Evolutionary conservation across 2,113 vertebrate species (phyloP).

Genomic region (Oophaga pumilio): DNA sequence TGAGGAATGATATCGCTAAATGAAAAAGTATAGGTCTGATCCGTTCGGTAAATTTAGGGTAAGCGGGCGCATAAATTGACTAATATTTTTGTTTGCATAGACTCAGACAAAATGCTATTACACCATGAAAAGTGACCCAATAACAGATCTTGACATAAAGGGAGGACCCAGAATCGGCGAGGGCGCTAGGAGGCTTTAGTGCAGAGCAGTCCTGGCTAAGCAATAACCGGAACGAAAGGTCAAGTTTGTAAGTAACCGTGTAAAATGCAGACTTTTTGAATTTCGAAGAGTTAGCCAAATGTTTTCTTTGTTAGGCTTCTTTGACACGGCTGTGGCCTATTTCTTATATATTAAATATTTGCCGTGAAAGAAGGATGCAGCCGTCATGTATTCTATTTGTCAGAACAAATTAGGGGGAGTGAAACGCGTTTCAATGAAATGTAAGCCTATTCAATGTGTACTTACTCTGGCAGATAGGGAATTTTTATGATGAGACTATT

Average conservation of each 20-base stretch:
- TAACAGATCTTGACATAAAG: slow-evolving; percentile 65
- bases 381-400: slow-evolving; percentile 46
- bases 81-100: slow-evolving; percentile 71
- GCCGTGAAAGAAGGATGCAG: slow-evolving; percentile 35
- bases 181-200: slow-evolving; percentile 57
- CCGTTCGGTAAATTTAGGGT: slow-evolving; percentile 75
- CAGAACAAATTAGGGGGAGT: slow-evolving; percentile 36
- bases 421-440: not conserved
- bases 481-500: not conserved
- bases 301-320: slow-evolving; percentile 42
- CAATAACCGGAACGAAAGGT: slow-evolving; percentile 29
- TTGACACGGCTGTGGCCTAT: slow-evolving; percentile 45
- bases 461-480: not conserved
- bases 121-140: slow-evolving; percentile 69
- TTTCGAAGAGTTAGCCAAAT: slow-evolving; percentile 47
- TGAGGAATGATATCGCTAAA: slow-evolving; percentile 88
- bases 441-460: not conserved
- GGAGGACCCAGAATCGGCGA: slow-evolving; percentile 36
- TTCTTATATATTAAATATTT: slow-evolving; percentile 48
- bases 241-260: slow-evolving; percentile 55
- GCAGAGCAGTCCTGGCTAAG: slow-evolving; percentile 51
- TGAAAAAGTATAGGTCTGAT: slow-evolving; percentile 65
- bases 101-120: slow-evolving; percentile 69
- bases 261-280: slow-evolving; percentile 52
- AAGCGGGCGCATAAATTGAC: slow-evolving; percentile 73